These are phyloP conservation scores for Caenorhabditis sp. DNA, from an alignment of 2,888 invertebrate species.

Conservation along the genomic window DNA sequence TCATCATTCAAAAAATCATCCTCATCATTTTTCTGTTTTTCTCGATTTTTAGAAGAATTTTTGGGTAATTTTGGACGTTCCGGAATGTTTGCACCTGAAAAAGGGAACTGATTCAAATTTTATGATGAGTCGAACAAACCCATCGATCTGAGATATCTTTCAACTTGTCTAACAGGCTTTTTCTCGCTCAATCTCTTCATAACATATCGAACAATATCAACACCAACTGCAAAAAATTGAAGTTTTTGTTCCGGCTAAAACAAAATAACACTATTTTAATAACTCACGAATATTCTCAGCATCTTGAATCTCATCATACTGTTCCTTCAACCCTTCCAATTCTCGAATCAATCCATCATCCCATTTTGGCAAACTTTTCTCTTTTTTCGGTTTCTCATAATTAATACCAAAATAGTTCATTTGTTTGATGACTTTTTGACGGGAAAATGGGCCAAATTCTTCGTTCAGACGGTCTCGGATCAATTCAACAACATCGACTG, in stretches of 20 bases:
- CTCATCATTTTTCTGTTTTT: no score
- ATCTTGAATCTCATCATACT: slow-evolving; percentile 44
- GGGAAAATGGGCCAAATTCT: slow-evolving; percentile 32
- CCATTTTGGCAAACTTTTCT: slow-evolving; percentile 39
- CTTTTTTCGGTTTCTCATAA: slow-evolving; percentile 46
- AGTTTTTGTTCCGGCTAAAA: no score
- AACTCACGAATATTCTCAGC: slow-evolving; percentile 25
- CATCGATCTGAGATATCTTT: slow-evolving; percentile 36
- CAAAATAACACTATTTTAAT: neutral
- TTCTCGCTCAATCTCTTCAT: slow-evolving; percentile 38
- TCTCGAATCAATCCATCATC: slow-evolving; percentile 34
- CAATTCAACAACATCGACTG: slow-evolving; percentile 39
- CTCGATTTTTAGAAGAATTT: slow-evolving; percentile 7
- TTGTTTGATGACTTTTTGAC: slow-evolving; percentile 53
- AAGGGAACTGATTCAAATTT: no score
- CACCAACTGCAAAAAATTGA: slow-evolving; percentile 34
- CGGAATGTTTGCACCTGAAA: slow-evolving; percentile 8
- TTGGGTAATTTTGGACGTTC: slow-evolving; percentile 5
- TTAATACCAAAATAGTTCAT: slow-evolving; percentile 41
- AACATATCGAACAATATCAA: slow-evolving; percentile 44
- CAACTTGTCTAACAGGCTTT: slow-evolving; percentile 43
- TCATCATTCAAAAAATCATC: slow-evolving; percentile 10
- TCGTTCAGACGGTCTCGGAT: slow-evolving; percentile 32
- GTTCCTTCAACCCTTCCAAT: slow-evolving; percentile 36
- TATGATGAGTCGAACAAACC: no score